Evolutionary conservation across 2,113 vertebrate genomes (phyloP).

Genomic region (Monarcha castaneiventris): DNA sequence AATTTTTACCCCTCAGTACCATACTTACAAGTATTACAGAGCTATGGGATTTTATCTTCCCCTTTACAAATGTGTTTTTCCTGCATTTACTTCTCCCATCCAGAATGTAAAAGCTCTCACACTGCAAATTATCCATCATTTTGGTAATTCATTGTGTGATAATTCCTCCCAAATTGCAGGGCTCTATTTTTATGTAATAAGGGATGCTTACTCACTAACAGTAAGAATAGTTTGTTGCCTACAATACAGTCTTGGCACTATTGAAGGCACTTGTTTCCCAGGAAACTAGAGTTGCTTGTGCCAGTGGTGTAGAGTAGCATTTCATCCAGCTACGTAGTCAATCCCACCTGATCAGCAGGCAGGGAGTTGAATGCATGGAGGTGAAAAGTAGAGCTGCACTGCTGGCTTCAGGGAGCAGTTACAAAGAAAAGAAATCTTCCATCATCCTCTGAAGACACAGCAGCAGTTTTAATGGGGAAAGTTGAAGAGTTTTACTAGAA

Average conservation of each 20-base stretch:
- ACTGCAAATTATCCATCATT: background rate
- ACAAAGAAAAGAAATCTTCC: background rate
- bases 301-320: background rate
- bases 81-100: background rate
- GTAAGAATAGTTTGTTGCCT: conserved; percentile 72
- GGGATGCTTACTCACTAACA: conserved; percentile 63
- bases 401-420: background rate
- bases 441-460: background rate
- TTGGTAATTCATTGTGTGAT: conserved; percentile 27
- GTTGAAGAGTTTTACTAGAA: background rate
- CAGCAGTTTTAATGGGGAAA: background rate
- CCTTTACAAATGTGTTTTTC: background rate
- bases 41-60: background rate
- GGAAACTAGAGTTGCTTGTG: conserved; percentile 64
- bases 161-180: conserved; percentile 37
- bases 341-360: background rate
- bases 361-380: background rate
- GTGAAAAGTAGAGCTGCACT: background rate
- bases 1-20: background rate
- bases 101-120: background rate
- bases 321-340: background rate
- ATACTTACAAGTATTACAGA: background rate
- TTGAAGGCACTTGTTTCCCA: conserved; percentile 67
- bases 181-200: conserved; percentile 69
- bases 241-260: conserved; percentile 39